Conservation (phyloP, 2,113 vertebrate species). For the Peromyscus polionotus region DNA sequence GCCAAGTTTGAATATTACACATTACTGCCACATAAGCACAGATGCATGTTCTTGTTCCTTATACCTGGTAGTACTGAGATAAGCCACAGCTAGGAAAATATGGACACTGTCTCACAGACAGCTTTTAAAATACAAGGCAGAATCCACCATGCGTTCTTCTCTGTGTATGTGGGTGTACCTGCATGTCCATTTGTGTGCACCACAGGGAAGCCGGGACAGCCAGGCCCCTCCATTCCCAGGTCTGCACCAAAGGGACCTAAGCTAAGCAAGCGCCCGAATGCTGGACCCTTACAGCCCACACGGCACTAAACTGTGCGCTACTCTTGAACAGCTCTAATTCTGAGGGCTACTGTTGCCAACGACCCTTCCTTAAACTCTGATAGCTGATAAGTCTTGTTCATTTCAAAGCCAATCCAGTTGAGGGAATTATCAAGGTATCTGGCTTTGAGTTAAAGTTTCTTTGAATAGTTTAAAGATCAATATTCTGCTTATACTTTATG, state of each 20-base stretch:
- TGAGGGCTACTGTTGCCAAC: background rate
- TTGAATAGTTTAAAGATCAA: constrained; percentile 41
- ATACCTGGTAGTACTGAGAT: background rate
- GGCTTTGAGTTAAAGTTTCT: background rate
- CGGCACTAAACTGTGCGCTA: fast-evolving
- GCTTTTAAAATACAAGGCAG: background rate
- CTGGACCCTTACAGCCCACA: no score
- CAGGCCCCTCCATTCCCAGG: background rate
- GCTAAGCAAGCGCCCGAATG: no score
- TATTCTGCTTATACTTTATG: constrained; percentile 30
- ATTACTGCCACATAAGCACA: background rate
- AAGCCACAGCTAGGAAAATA: background rate
- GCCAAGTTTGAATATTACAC: background rate
- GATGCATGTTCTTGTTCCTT: no score
- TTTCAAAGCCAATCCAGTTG: background rate
- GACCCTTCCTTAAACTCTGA: background rate
- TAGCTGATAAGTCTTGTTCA: background rate
- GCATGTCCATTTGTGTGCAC: background rate
- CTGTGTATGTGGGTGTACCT: background rate
- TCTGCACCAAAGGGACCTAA: background rate
- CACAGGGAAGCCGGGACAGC: background rate
- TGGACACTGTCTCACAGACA: background rate
- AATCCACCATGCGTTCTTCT: background rate
- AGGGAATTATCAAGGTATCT: background rate
- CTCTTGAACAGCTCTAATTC: background rate